Base-by-base conservation (phyloP, 2,113 vertebrate species). In the Seriola rivoliana region DNA sequence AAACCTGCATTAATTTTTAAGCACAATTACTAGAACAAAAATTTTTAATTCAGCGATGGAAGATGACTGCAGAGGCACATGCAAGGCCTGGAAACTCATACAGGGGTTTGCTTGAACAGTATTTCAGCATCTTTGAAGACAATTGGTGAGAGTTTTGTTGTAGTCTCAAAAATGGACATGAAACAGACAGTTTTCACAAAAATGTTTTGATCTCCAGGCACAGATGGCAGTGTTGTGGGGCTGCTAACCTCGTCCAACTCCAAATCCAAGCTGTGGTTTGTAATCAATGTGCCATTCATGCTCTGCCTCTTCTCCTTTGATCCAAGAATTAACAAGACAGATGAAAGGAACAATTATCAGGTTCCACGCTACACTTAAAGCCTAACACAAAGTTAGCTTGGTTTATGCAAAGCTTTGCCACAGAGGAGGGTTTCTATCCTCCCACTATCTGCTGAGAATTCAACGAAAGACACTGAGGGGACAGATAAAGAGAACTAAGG, bases 1-100 rank as follows among this genome's bases (percentile, higher is more conserved):
- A 92, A 93, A 90, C 85, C 86, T 78, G 90, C 91, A 94, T 93
- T 89, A 83, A 94, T 93, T 93, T 92, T 93, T 91, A 89, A 93
- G 81, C 78, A 84, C 86, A 91, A 90, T 93, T 91, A 88, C 75
- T 34, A 5, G 75, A 87, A 88, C 71, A 82, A 72, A 75, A 66
- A 23, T 48, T 62, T 78, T 73, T 54, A 81, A 92, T 91, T 85
- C 81, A 73, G 54, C 82, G 48, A 34, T 66, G 65, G 19, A 48
- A 55, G 70, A 81, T 62, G 64, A 86, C 57, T 84, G 74, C 68
- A 65, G 75, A 80, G 52, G 81, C 69, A 73, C 64, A 76, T 19
- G 29, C 38, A 23, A 74, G 78, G 58, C 38, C 66, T 63, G 29
- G 68, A 50, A 75, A 79, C 38, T 17, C 32, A 16, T 25, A 11